phyloP scores from a whole-genome alignment of 2,113 vertebrate species.

The Chaetodon trifascialis region DNA sequence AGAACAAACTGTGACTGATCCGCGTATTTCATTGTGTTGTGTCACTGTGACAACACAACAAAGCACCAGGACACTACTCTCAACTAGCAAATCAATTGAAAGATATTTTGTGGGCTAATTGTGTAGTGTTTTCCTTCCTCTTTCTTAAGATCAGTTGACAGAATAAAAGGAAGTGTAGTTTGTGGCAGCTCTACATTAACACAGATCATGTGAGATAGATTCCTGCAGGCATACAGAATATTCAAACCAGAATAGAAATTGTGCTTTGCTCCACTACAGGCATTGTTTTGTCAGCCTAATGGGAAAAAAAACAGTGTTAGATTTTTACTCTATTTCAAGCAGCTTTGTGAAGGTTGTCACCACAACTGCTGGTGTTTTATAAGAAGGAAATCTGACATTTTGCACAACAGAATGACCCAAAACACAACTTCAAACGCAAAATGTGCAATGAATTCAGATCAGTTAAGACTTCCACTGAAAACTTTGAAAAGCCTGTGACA shows the following conservation, averaged over 20 bases:
- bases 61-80: not conserved
- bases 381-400: not conserved
- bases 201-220: not conserved
- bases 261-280: not conserved
- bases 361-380: not conserved
- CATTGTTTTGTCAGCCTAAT: not conserved
- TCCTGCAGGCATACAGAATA: not conserved
- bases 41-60: not conserved
- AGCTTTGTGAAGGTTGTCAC: not conserved
- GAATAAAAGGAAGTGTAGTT: conserved; percentile 59
- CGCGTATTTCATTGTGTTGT: not conserved
- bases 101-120: not conserved
- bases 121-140: conserved; percentile 53
- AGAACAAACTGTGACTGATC: not conserved
- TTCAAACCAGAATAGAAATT: not conserved
- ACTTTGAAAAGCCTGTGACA: not conserved
- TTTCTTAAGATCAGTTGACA: conserved; percentile 54
- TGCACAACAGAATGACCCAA: not conserved
- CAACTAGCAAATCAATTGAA: not conserved
- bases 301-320: not conserved
- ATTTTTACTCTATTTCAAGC: not conserved
- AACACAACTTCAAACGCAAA: not conserved
- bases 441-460: not conserved
- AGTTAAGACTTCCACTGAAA: not conserved
- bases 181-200: not conserved